Percentiles rank a stretch among this genome's conserved stretches.
phyloP scores from a whole-genome alignment of 2,113 vertebrate genomes.

The Nothoprocta pentlandii region DNA sequence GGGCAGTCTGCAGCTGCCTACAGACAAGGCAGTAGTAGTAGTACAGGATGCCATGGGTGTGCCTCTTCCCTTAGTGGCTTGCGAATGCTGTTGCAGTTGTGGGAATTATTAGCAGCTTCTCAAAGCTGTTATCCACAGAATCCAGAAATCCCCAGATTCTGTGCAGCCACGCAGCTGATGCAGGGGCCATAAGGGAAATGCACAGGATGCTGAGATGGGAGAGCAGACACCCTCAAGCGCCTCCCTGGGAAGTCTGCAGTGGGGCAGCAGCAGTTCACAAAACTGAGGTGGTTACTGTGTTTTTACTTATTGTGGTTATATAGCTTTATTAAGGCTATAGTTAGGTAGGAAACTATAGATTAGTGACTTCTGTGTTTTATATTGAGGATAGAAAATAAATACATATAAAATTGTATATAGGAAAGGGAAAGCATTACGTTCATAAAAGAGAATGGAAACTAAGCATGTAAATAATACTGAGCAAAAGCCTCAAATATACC shows the following conservation, averaged over 20 bases:
- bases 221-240: neutral
- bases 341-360: neutral
- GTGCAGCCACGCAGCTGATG: neutral
- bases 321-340: neutral
- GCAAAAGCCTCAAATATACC: neutral
- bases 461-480: neutral
- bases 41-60: neutral
- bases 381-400: constrained; percentile 33
- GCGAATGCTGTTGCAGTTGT: neutral
- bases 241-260: neutral
- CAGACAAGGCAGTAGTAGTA: too few species aligned
- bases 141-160: neutral
- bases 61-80: neutral
- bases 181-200: neutral
- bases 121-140: neutral
- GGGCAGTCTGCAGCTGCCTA: neutral
- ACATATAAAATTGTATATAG: neutral
- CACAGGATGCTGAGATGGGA: neutral
- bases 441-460: neutral
- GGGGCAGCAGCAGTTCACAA: neutral
- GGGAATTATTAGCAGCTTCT: neutral
- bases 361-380: neutral
- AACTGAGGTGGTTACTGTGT: neutral
- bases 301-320: neutral
- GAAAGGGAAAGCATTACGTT: neutral